Conservation (phyloP, 2,113 vertebrate species). For the Crotalus horridus region DNA sequence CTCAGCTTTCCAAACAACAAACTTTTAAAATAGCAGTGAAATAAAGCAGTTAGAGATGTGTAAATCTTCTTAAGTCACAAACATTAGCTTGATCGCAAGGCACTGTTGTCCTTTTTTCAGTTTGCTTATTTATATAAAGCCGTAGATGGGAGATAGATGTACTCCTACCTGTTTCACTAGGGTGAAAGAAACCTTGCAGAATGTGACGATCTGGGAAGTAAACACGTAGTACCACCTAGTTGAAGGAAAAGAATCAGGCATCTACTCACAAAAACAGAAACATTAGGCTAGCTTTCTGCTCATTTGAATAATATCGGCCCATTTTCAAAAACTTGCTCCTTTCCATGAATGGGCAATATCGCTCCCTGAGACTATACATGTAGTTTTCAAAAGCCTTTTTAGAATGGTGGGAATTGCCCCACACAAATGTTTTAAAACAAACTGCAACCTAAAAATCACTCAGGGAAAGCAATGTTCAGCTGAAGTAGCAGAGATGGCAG, state of each 20-base stretch:
- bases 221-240: slow-evolving; percentile 87
- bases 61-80: not conserved
- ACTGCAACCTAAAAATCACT: not conserved
- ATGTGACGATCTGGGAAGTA: slow-evolving; percentile 89
- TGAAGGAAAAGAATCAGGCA: slow-evolving; percentile 31
- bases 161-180: slow-evolving; percentile 83
- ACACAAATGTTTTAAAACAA: not conserved
- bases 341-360: not conserved
- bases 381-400: not conserved
- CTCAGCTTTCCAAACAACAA: not conserved
- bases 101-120: not conserved
- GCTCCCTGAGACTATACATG: not conserved
- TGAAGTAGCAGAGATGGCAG: not conserved
- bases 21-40: not conserved
- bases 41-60: not conserved
- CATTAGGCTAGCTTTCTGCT: too few species aligned
- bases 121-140: not conserved
- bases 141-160: not conserved
- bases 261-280: not conserved
- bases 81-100: not conserved
- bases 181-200: slow-evolving; percentile 89
- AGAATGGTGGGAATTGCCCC: not conserved
- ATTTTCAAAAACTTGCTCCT: not conserved
- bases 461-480: not conserved
- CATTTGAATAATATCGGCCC: not conserved